Conservation (phyloP, 2,113 vertebrate species). For the Delphinapterus leucas region DNA sequence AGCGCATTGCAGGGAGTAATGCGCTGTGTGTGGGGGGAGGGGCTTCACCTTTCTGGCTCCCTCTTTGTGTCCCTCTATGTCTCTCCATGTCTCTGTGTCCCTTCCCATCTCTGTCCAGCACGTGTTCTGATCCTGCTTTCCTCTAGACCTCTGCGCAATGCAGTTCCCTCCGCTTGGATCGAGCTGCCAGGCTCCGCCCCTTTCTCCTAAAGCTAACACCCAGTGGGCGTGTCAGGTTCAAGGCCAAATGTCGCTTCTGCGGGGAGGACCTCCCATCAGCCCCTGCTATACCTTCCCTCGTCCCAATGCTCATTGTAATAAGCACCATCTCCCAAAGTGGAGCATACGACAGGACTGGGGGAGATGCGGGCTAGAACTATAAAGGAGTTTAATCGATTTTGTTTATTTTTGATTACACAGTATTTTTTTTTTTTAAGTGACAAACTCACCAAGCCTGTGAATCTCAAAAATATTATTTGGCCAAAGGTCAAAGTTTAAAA, state of each 20-base stretch:
- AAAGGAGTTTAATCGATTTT: accelerated
- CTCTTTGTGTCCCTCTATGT: accelerated
- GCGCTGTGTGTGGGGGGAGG: accelerated
- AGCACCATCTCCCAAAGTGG: accelerated
- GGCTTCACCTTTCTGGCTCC: not conserved
- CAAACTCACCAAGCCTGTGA: not conserved
- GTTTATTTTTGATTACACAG: not conserved
- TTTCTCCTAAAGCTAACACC: not conserved
- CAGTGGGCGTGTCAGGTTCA: not conserved
- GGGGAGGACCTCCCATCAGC: accelerated
- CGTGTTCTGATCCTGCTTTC: not conserved
- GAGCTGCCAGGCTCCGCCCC: accelerated
- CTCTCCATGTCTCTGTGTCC: not conserved
- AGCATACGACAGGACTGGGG: accelerated
- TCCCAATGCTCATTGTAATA: accelerated
- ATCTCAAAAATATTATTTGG: not conserved
- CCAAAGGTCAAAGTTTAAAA: not conserved
- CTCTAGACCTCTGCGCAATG: not conserved
- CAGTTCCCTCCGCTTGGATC: not conserved
- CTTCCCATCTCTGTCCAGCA: not conserved
- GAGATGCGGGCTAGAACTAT: accelerated
- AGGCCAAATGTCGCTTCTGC: not conserved
- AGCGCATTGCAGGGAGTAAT: not conserved
- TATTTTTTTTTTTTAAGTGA: not conserved
- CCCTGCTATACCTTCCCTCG: accelerated